These are phyloP conservation scores for Mareca penelope DNA, from an alignment of 2,797 vertebrate species.

Conservation along the genomic window DNA sequence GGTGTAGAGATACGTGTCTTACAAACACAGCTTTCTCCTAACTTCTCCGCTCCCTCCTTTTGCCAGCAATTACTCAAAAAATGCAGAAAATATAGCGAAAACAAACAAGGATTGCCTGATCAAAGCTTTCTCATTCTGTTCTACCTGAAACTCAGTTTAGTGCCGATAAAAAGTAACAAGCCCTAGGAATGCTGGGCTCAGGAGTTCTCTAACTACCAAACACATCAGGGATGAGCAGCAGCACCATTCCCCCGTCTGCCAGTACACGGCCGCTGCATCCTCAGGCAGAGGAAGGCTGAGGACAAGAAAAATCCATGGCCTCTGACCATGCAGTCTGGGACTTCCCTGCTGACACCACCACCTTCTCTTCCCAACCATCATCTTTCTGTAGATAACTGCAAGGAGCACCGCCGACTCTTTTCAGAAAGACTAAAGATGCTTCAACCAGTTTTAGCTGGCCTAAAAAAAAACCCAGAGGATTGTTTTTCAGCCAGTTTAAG, in stretches of 20 bases:
- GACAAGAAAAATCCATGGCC: background rate
- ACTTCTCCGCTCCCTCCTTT: background rate
- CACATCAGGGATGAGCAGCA: background rate
- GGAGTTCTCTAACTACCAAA: background rate
- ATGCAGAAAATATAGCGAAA: background rate
- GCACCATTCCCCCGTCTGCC: background rate
- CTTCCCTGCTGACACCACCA: background rate
- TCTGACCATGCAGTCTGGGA: background rate
- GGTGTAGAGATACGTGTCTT: background rate
- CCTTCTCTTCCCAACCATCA: background rate
- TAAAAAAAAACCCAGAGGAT: background rate
- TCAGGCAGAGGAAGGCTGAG: background rate
- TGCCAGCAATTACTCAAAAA: background rate
- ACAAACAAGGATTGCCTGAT: background rate
- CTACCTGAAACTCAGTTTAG: background rate
- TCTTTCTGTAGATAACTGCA: background rate
- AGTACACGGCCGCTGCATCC: background rate
- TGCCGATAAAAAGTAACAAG: background rate
- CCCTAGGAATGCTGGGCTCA: background rate
- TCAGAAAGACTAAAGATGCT: background rate
- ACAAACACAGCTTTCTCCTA: background rate
- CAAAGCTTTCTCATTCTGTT: background rate
- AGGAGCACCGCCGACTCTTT: background rate
- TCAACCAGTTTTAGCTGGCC: background rate
- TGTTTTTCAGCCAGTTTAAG: slow-evolving; percentile 19